A percentile compares a stretch with the other conserved stretches of the same genome.
phyloP scores from a whole-genome alignment of 2,797 vertebrate species.

The Myotis pilosus region DNA sequence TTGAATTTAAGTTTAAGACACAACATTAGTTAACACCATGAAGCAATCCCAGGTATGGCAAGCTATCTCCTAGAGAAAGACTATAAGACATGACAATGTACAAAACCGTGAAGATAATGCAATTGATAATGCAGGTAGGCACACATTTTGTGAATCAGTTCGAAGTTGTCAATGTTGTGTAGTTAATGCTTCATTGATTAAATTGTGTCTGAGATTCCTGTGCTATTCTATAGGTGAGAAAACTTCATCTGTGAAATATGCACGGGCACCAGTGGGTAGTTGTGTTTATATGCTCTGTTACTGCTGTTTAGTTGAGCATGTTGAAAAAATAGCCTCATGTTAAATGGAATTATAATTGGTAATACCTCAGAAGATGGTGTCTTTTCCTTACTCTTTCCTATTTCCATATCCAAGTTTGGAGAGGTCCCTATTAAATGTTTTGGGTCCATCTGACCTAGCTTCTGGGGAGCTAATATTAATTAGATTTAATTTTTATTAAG shows the following conservation, averaged over 20 bases:
- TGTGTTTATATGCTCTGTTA: background rate
- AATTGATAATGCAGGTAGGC: background rate
- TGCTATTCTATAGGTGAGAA: background rate
- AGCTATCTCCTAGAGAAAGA: background rate
- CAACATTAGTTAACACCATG: background rate
- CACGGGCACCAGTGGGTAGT: background rate
- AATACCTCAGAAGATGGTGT: background rate
- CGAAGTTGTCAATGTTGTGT: background rate
- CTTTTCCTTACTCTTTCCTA: background rate
- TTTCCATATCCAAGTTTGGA: background rate
- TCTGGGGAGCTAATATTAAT: background rate
- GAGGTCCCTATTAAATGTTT: background rate
- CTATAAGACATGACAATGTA: background rate
- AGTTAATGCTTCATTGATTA: background rate
- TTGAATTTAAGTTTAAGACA: conserved; percentile 20
- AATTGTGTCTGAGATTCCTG: background rate
- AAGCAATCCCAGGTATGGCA: background rate
- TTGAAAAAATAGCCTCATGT: background rate
- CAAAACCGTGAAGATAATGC: background rate
- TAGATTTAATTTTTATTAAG: background rate
- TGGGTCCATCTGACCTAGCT: background rate
- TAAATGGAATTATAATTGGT: conserved; percentile 26
- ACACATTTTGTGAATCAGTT: background rate
- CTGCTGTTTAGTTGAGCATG: background rate
- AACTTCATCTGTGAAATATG: background rate